These are phyloP conservation scores for Isotomurus palustris DNA, from an alignment of 2,888 invertebrate species.

Conservation along the genomic window DNA sequence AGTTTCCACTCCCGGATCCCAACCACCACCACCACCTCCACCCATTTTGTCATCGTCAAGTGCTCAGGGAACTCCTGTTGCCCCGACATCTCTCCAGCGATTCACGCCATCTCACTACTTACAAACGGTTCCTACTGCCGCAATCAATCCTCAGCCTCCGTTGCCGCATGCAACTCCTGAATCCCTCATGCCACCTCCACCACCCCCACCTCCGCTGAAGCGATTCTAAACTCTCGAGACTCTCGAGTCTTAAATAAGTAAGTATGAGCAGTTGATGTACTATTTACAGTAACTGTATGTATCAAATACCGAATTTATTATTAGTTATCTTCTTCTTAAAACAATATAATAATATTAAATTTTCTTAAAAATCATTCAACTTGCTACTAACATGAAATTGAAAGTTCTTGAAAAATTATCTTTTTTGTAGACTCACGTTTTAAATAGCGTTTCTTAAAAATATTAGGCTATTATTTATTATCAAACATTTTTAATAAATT, in stretches of 20 bases:
- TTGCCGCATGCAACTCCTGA: background rate
- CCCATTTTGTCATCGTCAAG: background rate
- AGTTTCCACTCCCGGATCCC: slow-evolving; percentile 16
- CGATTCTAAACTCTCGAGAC: background rate
- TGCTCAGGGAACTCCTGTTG: background rate
- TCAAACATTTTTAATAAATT: background rate
- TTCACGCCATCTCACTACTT: slow-evolving; percentile 18
- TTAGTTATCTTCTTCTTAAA: too few relatives aligned
- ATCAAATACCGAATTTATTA: too few relatives aligned
- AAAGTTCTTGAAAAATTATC: too few relatives aligned
- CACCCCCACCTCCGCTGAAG: slow-evolving; percentile 15
- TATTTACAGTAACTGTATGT: too few relatives aligned
- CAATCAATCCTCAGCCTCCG: background rate
- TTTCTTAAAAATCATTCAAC: background rate
- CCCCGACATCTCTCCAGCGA: background rate
- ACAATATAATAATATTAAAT: too few relatives aligned
- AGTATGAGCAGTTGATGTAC: too few relatives aligned
- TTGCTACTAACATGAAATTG: background rate
- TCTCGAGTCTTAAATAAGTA: background rate
- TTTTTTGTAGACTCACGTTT: too few relatives aligned
- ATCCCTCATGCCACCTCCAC: slow-evolving; percentile 26
- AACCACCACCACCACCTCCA: slow-evolving; percentile 6
- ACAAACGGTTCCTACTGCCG: slow-evolving; percentile 22
- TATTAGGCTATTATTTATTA: background rate
- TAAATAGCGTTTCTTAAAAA: too few relatives aligned